Evolutionary conservation across 2,797 vertebrate genomes (phyloP).

Genomic region (Steatocranus sp.): DNA sequence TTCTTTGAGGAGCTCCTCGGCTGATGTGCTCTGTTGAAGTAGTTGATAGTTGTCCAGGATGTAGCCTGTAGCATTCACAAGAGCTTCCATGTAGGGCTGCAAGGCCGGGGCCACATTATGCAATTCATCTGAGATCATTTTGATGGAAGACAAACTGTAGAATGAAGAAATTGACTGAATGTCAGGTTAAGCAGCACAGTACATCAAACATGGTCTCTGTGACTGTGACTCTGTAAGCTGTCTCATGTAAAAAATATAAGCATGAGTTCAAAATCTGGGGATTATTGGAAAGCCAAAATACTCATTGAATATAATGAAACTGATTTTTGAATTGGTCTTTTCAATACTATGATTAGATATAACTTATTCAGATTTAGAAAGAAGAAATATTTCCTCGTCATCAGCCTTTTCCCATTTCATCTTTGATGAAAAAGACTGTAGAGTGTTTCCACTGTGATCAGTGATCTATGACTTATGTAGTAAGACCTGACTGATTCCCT

Average conservation of each 20-base stretch:
- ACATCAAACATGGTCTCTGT: not conserved
- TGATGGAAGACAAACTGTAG: constrained; percentile 51
- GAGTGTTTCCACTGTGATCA: constrained; percentile 50
- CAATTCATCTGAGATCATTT: constrained; percentile 46
- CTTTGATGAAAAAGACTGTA: constrained; percentile 28
- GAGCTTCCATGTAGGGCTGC: constrained; percentile 16
- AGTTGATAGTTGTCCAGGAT: constrained; percentile 40
- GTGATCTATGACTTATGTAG: constrained; percentile 52
- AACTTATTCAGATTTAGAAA: constrained; percentile 3
- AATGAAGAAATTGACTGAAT: constrained; percentile 7
- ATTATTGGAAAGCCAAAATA: not conserved
- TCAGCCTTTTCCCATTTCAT: constrained; percentile 29
- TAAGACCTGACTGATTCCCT: constrained; percentile 62
- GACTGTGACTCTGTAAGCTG: not conserved
- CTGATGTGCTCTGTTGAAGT: constrained; percentile 6
- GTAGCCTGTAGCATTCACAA: constrained; percentile 46
- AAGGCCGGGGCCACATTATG: constrained; percentile 20
- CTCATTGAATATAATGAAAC: not conserved
- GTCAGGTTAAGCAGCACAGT: not conserved
- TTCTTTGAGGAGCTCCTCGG: constrained; percentile 42
- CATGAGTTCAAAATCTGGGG: not conserved
- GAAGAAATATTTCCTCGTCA: constrained; percentile 11
- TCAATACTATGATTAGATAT: not conserved
- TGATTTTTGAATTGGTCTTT: not conserved
- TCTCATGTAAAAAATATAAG: not conserved